Evolutionary conservation across 1,140 invertebrate genomes (phyloP).

Genomic region (Anadara kagoshimensis): DNA sequence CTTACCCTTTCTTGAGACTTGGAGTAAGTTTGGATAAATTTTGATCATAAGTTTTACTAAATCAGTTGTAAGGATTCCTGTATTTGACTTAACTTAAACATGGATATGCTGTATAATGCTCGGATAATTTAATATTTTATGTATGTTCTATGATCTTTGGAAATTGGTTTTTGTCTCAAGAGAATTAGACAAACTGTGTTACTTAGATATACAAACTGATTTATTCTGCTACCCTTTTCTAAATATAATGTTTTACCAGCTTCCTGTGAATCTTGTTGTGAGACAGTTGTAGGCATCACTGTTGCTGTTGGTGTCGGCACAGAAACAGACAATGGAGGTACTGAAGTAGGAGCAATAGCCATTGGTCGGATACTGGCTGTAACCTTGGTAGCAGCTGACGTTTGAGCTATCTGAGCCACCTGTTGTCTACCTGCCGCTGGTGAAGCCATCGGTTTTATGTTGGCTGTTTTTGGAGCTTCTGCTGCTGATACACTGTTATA

Average conservation of each 20-base stretch:
- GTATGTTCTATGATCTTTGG: no score
- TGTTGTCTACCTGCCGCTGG: conserved; percentile 50
- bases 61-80: no score
- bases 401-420: conserved; percentile 58
- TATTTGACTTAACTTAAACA: no score
- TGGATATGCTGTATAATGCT: no score
- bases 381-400: conserved; percentile 68
- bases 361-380: conserved; percentile 94
- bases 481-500: conserved; percentile 80
- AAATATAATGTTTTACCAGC: conserved; percentile 5
- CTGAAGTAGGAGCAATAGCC: conserved; percentile 79
- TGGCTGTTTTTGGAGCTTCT: conserved; percentile 88
- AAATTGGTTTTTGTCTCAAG: no score
- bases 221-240: no score
- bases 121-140: no score
- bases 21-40: no score
- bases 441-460: conserved; percentile 93
- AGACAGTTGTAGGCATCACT: conserved; percentile 79
- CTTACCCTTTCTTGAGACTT: no score
- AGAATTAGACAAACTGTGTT: no score
- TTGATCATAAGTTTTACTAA: no score
- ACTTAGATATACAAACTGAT: not conserved
- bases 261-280: conserved; percentile 54
- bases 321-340: conserved; percentile 43
- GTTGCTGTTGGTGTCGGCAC: conserved; percentile 79